Evolutionary conservation across 2,888 invertebrate genomes (phyloP).

Genomic region (Osmoderma eremita): DNA sequence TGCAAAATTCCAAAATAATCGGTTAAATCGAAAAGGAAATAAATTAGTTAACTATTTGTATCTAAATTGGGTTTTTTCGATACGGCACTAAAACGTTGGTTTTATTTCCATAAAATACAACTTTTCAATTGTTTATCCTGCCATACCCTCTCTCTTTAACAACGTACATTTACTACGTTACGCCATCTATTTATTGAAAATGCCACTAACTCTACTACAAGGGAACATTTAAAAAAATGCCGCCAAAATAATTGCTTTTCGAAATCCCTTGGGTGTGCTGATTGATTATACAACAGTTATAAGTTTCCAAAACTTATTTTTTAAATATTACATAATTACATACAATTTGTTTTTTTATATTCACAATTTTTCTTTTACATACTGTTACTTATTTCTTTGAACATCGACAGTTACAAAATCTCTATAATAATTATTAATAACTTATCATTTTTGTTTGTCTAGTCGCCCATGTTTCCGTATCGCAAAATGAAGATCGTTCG

Average conservation of each 20-base stretch:
- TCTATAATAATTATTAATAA: background rate
- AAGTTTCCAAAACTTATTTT: background rate
- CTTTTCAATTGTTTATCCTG: too few relatives aligned
- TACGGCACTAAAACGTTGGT: too few relatives aligned
- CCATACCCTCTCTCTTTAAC: too few relatives aligned
- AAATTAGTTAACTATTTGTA: too few relatives aligned
- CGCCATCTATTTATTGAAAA: too few relatives aligned
- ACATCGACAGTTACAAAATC: constrained; percentile 32
- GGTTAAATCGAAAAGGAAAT: too few relatives aligned
- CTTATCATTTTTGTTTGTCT: background rate
- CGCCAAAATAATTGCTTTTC: background rate
- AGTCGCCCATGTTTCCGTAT: background rate
- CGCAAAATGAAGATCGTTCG: too few relatives aligned
- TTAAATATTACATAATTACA: constrained; percentile 6
- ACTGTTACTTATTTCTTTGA: constrained; percentile 31
- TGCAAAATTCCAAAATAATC: too few relatives aligned
- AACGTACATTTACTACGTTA: too few relatives aligned
- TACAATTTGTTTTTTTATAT: constrained; percentile 8
- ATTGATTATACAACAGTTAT: background rate
- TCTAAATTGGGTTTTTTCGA: too few relatives aligned
- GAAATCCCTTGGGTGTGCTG: background rate
- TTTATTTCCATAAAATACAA: too few relatives aligned
- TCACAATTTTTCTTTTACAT: constrained; percentile 29
- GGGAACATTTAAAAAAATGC: background rate
- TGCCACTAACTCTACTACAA: too few relatives aligned